These are phyloP conservation scores for Sarcophaga rosellei DNA, from an alignment of 2,888 invertebrate genomes.

Conservation along the genomic window DNA sequence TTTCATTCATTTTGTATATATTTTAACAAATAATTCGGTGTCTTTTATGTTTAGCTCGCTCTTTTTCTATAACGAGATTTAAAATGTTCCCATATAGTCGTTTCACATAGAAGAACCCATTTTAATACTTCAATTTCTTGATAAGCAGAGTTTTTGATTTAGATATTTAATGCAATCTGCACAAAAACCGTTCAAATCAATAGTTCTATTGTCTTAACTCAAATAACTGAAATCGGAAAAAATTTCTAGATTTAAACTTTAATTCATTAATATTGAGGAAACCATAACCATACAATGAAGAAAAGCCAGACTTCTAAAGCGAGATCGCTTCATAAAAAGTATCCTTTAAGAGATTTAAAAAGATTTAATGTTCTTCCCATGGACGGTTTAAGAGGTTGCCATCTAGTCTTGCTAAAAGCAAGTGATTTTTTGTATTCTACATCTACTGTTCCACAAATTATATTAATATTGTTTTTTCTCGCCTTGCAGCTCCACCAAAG, in stretches of 20 bases:
- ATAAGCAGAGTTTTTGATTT: slow-evolving; percentile 44
- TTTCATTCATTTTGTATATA: too few species aligned
- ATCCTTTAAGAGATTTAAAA: slow-evolving; percentile 52
- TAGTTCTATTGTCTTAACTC: slow-evolving; percentile 42
- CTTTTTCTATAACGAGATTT: slow-evolving; percentile 46
- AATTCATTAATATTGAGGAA: slow-evolving; percentile 48
- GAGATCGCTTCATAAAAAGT: slow-evolving; percentile 39
- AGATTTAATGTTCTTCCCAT: slow-evolving; percentile 61
- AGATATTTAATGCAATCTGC: slow-evolving; percentile 53
- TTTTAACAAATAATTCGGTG: slow-evolving; percentile 39
- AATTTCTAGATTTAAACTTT: slow-evolving; percentile 56
- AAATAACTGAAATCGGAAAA: slow-evolving; percentile 49
- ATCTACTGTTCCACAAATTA: slow-evolving; percentile 8
- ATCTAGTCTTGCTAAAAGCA: slow-evolving; percentile 25
- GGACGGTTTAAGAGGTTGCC: slow-evolving; percentile 46
- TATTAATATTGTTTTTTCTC: neutral
- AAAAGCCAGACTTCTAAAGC: slow-evolving; percentile 12
- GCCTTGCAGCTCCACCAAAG: too few species aligned
- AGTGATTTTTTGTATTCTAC: slow-evolving; percentile 20
- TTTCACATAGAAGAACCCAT: slow-evolving; percentile 55
- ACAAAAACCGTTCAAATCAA: slow-evolving; percentile 41
- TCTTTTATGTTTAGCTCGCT: slow-evolving; percentile 38
- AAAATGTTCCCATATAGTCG: slow-evolving; percentile 44
- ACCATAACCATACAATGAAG: slow-evolving; percentile 61
- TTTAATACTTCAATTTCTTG: slow-evolving; percentile 51